Evolutionary conservation across 1,140 invertebrate genomes (phyloP).

Genomic region (Drosophila ficusphila): DNA sequence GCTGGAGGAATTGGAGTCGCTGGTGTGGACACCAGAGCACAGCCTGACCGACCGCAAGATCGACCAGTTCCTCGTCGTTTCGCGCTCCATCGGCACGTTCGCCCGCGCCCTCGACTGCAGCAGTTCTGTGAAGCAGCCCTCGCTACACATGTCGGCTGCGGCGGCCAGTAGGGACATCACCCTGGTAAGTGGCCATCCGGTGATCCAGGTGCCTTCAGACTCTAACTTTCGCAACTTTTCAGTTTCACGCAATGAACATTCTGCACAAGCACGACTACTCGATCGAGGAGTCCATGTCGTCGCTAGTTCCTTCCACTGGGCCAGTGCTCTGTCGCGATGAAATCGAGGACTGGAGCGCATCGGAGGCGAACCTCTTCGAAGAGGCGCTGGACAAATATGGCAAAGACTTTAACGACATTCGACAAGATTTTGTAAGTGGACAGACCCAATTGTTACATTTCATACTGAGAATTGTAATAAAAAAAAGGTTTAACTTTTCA

Average conservation of each 20-base stretch:
- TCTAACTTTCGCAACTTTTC: conserved; percentile 6
- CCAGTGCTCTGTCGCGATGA: conserved; percentile 99
- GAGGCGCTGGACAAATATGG: conserved; percentile 99
- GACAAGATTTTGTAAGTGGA: conserved; percentile 97
- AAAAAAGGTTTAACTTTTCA: too few species aligned
- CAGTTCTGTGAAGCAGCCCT: conserved; percentile 98
- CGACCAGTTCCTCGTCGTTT: conserved; percentile 99
- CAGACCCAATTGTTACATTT: not conserved
- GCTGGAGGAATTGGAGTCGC: conserved; percentile 92
- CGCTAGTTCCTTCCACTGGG: conserved; percentile 96
- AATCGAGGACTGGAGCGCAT: conserved; percentile 99
- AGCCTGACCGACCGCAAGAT: conserved; percentile 97
- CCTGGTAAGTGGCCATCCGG: conserved; percentile 87
- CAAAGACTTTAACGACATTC: conserved; percentile 99
- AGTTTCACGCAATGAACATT: conserved; percentile 99
- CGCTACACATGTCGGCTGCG: conserved; percentile 99
- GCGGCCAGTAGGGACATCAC: conserved; percentile 99
- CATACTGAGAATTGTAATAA: too few species aligned
- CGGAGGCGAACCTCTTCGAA: conserved; percentile 99
- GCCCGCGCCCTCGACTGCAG: conserved; percentile 99
- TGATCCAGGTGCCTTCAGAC: not conserved
- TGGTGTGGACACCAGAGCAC: conserved; percentile 97
- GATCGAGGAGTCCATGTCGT: conserved; percentile 95
- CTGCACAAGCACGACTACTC: conserved; percentile 97
- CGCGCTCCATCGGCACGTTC: conserved; percentile 99